phyloP scores from a whole-genome alignment of 2,797 vertebrate genomes.

The Lepilemur septentrionalis region DNA sequence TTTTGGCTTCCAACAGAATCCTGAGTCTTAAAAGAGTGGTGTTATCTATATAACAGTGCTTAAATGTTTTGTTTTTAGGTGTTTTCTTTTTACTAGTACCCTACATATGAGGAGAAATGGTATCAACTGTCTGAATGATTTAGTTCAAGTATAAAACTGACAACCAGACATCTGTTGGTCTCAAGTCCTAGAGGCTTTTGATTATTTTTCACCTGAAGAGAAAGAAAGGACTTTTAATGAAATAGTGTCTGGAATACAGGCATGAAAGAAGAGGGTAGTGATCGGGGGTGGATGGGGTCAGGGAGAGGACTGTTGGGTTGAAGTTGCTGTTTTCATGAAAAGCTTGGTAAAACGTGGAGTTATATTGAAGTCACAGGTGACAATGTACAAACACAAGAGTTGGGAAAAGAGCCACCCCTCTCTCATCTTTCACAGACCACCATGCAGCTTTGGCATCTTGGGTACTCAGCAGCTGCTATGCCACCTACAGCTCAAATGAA shows the following conservation, averaged over 20 bases:
- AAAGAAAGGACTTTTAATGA: not conserved
- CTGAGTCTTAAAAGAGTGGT: not conserved
- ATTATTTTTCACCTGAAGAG: not conserved
- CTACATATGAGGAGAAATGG: not conserved
- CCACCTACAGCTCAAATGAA: not conserved
- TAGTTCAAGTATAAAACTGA: not conserved
- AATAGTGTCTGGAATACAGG: not conserved
- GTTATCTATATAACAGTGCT: not conserved
- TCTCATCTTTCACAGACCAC: not conserved
- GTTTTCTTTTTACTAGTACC: not conserved
- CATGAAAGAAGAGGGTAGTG: not conserved
- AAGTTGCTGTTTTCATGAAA: not conserved
- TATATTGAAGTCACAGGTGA: not conserved
- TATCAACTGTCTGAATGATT: not conserved
- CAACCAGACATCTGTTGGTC: not conserved
- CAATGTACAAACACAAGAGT: not conserved
- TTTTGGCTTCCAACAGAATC: not conserved
- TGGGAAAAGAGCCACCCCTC: not conserved
- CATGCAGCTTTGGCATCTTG: not conserved
- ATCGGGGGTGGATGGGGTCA: not conserved
- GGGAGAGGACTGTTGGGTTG: not conserved
- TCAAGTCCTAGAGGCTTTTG: not conserved
- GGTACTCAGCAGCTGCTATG: not conserved
- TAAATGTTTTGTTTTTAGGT: not conserved
- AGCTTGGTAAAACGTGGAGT: not conserved